Evolutionary conservation across 2,888 invertebrate species (phyloP), one percentile per base, ranked within the genome.

Genomic region (Sussaba pulchella): DNA sequence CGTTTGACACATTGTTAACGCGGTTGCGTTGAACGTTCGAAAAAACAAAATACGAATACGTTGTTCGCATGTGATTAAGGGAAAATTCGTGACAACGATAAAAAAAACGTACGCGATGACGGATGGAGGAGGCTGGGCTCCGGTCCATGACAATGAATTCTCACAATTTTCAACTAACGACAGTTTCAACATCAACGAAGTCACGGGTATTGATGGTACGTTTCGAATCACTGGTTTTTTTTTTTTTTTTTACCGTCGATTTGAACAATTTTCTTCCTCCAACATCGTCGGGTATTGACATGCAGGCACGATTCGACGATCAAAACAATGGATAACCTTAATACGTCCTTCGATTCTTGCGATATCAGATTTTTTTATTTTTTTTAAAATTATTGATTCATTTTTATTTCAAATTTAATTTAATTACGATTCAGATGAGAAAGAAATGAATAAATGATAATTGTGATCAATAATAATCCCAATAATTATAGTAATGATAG

Each of bases 131-230:
- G 85, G 86, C 77, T 91, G 91, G 90, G 85, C 88, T 61, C 84
- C 91, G 70, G 85, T 85, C 82, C 90, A 89, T 84, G 90, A 91
- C 71, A 90, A 88, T 85, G 90, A 90, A 85, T 91, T 90, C 88
- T 89, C 92, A 77, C 92, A 91, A 88, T 93, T 94, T 88, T 88
- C 92, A 74, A 83, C 92, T 4, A 91, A 88, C 83, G 95, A 95
- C 87, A 94, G 94, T 69, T 95, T 95, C 89, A 95, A 95, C 91
- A 93, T 95, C 39, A 94, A 94, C 82, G 96, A 96, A 88, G 93
- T 96, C 57, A 93, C 94, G 85, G 95, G 95, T 89, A 94, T 96
- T 84, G 95, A 96, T 92, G 96, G 96, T 95, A 93, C 92, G 92
- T 90, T 80, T 12, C 67, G 6, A 31, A 31, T 76, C 64, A 82